Evolutionary conservation across 2,888 invertebrate species (phyloP).

Genomic region (Thera britannica): DNA sequence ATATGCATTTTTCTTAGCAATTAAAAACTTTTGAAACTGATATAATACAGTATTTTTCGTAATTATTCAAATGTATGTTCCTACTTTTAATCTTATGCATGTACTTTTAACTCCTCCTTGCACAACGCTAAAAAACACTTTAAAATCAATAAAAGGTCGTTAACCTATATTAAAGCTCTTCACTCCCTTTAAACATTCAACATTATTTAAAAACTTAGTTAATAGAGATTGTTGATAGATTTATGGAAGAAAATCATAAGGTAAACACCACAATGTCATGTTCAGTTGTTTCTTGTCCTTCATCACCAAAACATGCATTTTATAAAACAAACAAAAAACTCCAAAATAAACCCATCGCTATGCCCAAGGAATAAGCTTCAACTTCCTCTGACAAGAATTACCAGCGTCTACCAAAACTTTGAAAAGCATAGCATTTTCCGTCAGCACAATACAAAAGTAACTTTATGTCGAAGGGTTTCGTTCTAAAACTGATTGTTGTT

Average conservation of each 20-base stretch:
- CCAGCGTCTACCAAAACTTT: background rate
- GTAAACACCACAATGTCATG: slow-evolving; percentile 60
- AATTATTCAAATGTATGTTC: too few relatives aligned
- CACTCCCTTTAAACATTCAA: slow-evolving; percentile 12
- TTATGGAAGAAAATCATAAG: slow-evolving; percentile 61
- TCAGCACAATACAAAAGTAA: slow-evolving; percentile 8
- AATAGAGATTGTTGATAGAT: slow-evolving; percentile 59
- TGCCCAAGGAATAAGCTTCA: slow-evolving; percentile 8
- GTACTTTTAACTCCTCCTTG: background rate
- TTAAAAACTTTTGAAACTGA: too few relatives aligned
- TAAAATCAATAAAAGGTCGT: background rate
- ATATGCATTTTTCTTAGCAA: too few relatives aligned
- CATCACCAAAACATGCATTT: slow-evolving; percentile 64
- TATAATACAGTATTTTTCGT: too few relatives aligned
- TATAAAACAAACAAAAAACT: slow-evolving; percentile 32
- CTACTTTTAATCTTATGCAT: background rate
- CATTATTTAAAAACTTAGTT: slow-evolving; percentile 39
- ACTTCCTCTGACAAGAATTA: slow-evolving; percentile 14
- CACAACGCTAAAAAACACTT: background rate
- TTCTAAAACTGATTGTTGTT: slow-evolving; percentile 40
- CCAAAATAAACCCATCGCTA: slow-evolving; percentile 11
- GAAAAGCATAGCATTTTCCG: slow-evolving; percentile 14
- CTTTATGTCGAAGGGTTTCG: slow-evolving; percentile 37
- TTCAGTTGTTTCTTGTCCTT: slow-evolving; percentile 74
- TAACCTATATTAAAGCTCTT: slow-evolving; percentile 4